These are phyloP conservation scores for Trissolcus basalis DNA, from an alignment of 1,140 invertebrate species.

Conservation along the genomic window DNA sequence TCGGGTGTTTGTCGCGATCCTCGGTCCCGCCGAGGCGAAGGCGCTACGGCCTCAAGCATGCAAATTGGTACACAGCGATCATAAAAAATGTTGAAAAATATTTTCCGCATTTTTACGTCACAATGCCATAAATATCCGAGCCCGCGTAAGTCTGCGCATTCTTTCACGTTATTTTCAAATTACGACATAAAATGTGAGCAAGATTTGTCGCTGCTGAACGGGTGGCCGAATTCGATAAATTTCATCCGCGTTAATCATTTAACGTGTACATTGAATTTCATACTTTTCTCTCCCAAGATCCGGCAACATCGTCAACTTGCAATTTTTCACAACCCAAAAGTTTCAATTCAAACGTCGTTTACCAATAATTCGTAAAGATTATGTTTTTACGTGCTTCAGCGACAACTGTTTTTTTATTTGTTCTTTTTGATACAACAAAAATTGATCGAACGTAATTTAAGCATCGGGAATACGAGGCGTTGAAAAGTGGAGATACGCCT, in stretches of 20 bases:
- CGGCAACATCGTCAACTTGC: too few species aligned
- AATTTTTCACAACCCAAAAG: too few species aligned
- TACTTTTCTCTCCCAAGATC: too few species aligned
- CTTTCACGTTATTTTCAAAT: slow-evolving; percentile 25
- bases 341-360: too few species aligned
- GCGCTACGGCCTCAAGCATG: neutral
- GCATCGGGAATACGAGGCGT: too few species aligned
- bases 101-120: slow-evolving; percentile 45
- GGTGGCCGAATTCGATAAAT: slow-evolving; percentile 35
- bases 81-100: slow-evolving; percentile 30
- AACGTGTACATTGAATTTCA: neutral
- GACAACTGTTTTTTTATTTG: too few species aligned
- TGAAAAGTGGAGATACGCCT: too few species aligned
- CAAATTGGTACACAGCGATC: slow-evolving; percentile 24
- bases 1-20: slow-evolving; percentile 4
- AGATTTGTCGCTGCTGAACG: slow-evolving; percentile 15
- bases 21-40: slow-evolving; percentile 4
- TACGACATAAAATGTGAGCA: slow-evolving; percentile 14
- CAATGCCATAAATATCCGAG: slow-evolving; percentile 28
- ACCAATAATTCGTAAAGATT: too few species aligned
- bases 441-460: too few species aligned
- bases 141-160: slow-evolving; percentile 17
- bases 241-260: slow-evolving; percentile 27
- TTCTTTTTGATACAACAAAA: too few species aligned
- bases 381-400: too few species aligned